Evolutionary conservation across 2,797 vertebrate species (phyloP).

Genomic region (Mormyrus hasselquistii): DNA sequence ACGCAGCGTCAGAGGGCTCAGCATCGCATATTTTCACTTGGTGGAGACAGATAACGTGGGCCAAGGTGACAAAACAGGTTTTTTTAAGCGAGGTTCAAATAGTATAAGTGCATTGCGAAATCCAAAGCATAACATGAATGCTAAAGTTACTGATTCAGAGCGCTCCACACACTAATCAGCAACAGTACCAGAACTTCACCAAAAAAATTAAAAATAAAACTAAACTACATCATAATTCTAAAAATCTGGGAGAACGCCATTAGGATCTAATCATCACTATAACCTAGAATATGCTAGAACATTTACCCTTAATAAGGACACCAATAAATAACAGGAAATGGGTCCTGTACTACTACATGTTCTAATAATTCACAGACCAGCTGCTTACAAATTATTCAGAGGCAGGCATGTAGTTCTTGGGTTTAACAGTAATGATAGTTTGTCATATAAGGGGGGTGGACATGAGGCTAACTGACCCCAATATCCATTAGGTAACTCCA

Average conservation of each 20-base stretch:
- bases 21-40: neutral
- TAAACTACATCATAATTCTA: neutral
- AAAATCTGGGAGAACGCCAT: neutral
- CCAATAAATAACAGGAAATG: neutral
- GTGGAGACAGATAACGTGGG: neutral
- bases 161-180: neutral
- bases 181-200: neutral
- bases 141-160: neutral
- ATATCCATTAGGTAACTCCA: neutral
- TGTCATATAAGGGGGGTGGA: neutral
- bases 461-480: neutral
- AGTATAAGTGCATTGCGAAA: neutral
- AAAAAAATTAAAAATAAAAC: neutral
- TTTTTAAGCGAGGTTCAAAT: neutral
- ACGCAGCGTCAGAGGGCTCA: neutral
- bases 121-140: neutral
- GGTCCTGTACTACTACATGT: neutral
- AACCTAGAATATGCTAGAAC: neutral
- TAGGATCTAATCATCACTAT: neutral
- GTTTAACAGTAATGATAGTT: neutral
- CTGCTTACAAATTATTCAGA: neutral
- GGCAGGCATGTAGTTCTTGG: neutral
- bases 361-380: neutral
- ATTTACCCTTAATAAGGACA: neutral
- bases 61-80: neutral